Conservation (phyloP, 2,888 invertebrate genomes). For the Unio delphinus region DNA sequence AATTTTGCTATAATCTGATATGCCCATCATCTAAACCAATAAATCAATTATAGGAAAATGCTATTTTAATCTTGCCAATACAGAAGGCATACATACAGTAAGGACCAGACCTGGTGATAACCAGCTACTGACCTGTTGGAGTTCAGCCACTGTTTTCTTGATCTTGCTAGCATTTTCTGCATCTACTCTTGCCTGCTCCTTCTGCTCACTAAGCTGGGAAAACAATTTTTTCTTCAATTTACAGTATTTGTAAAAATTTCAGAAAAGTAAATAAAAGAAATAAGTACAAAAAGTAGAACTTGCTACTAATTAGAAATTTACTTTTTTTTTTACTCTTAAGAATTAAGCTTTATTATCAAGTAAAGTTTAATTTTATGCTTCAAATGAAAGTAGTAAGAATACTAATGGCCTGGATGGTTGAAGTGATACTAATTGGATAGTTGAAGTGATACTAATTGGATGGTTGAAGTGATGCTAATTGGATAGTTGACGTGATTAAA, state of each 20-base stretch:
- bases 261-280: not conserved
- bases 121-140: conserved; percentile 71
- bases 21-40: too few relatives aligned
- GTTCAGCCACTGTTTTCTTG: conserved; percentile 88
- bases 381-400: not conserved
- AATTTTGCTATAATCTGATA: too few relatives aligned
- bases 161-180: conserved; percentile 78
- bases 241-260: not conserved
- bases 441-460: too few relatives aligned
- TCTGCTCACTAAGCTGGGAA: conserved; percentile 81
- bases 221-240: conserved; percentile 1
- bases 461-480: too few relatives aligned
- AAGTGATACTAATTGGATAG: not conserved
- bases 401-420: not conserved
- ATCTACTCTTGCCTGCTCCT: conserved; percentile 89
- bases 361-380: not conserved
- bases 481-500: too few relatives aligned
- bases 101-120: too few relatives aligned
- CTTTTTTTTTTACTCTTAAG: too few relatives aligned
- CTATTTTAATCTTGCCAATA: too few relatives aligned
- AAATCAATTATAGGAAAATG: too few relatives aligned
- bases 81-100: too few relatives aligned
- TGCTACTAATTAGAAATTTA: not conserved
- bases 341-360: too few relatives aligned
- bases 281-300: not conserved